Percentiles rank a stretch among this genome's conserved stretches.
These are phyloP conservation scores for Vespertilio murinus DNA, from an alignment of 2,797 vertebrate species.

Conservation along the genomic window DNA sequence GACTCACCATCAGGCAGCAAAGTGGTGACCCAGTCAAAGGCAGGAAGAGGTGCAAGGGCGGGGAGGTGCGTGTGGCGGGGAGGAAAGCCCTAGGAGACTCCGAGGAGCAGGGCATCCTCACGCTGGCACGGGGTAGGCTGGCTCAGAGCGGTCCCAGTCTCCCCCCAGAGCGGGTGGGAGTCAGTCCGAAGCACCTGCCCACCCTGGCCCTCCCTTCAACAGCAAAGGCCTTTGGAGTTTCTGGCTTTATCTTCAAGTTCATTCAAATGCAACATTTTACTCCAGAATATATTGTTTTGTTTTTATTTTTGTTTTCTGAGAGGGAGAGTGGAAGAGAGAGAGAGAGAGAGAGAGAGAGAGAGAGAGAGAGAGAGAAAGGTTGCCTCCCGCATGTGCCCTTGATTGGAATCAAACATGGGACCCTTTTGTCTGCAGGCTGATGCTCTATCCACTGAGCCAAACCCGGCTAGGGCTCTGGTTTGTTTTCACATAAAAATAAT, in stretches of 20 bases:
- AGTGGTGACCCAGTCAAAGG: neutral
- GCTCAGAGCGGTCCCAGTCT: neutral
- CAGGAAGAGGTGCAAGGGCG: neutral
- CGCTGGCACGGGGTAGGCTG: neutral
- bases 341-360: too few species aligned
- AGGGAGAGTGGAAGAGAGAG: too few species aligned
- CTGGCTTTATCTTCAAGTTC: neutral
- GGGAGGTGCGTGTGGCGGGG: fast-evolving
- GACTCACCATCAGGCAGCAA: neutral
- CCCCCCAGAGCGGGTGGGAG: neutral
- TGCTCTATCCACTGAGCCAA: too few species aligned
- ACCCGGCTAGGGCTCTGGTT: neutral
- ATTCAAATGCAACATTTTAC: neutral
- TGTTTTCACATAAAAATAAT: neutral
- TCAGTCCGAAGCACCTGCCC: neutral
- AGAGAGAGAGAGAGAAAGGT: too few species aligned
- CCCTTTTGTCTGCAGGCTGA: too few species aligned
- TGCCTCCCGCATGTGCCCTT: too few species aligned
- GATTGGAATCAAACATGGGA: too few species aligned
- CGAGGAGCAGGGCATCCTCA: too few species aligned
- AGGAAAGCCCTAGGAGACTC: fast-evolving
- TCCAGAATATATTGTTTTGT: neutral
- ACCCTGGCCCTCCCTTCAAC: neutral
- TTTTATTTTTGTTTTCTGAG: too few species aligned
- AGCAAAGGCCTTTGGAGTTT: conserved; percentile 26